Evolutionary conservation across 1,140 invertebrate species (phyloP).

Genomic region (Drosophila hydei): DNA sequence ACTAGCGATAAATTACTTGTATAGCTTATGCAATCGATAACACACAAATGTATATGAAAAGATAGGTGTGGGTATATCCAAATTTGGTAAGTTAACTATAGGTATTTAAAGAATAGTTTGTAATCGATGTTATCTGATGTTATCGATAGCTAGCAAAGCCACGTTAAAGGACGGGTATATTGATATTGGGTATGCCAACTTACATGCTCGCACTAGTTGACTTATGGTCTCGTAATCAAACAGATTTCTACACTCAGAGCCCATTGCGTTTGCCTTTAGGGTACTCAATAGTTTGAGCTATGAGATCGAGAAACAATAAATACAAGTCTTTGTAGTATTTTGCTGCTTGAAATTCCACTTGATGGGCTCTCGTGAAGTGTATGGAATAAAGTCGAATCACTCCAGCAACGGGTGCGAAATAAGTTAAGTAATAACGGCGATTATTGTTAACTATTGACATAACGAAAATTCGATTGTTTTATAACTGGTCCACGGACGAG

Average conservation of each 20-base stretch:
- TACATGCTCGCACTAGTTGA: background rate
- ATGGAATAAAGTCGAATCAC: conserved; percentile 12
- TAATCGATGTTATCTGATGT: no score
- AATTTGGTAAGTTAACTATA: no score
- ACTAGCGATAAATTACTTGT: no score
- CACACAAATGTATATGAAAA: no score
- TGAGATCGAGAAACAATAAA: conserved; percentile 7
- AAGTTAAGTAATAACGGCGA: conserved; percentile 81
- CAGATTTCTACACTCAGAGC: conserved; percentile 5
- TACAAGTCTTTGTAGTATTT: conserved; percentile 18
- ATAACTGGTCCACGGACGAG: conserved; percentile 46
- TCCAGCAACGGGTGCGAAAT: conserved; percentile 43
- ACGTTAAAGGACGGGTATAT: background rate
- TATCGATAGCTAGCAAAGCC: no score
- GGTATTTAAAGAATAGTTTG: no score
- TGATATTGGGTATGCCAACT: background rate
- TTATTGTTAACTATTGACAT: conserved; percentile 80
- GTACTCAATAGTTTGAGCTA: background rate
- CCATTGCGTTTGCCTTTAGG: background rate
- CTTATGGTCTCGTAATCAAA: background rate
- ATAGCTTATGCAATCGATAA: no score
- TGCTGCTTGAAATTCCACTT: conserved; percentile 24
- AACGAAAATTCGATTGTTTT: conserved; percentile 81
- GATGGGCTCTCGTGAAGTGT: conserved; percentile 12
- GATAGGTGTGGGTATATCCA: no score